Conservation (phyloP, 2,113 vertebrate species). For the Ursus arctos region DNA sequence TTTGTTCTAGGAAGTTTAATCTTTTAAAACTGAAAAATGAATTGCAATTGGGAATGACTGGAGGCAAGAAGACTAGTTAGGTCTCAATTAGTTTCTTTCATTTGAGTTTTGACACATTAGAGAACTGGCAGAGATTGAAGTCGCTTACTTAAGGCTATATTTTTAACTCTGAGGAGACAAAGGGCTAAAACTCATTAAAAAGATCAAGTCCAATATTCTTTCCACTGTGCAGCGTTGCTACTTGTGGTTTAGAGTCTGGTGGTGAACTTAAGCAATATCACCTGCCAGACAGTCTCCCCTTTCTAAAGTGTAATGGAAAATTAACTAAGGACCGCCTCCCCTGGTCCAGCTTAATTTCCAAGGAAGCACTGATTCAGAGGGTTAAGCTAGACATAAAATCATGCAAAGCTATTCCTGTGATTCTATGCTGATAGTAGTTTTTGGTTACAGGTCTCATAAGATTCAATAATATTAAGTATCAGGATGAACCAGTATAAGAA, state of each 20-base stretch:
- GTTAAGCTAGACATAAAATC: background rate
- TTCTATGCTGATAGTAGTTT: background rate
- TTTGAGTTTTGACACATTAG: background rate
- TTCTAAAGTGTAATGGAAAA: background rate
- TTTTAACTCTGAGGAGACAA: slow-evolving; percentile 46
- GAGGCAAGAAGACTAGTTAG: background rate
- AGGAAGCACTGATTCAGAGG: background rate
- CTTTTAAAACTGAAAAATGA: background rate
- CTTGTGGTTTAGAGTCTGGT: background rate
- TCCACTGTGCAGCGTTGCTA: background rate
- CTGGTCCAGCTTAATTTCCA: background rate
- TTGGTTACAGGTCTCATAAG: background rate
- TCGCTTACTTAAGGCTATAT: background rate
- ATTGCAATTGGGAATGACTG: background rate
- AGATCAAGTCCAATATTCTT: slow-evolving; percentile 26
- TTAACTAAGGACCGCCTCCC: background rate
- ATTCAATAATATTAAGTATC: background rate
- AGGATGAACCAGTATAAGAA: background rate
- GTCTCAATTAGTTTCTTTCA: background rate
- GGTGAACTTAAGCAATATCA: background rate
- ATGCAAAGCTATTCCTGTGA: background rate
- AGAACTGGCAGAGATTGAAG: background rate
- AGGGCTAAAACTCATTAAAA: background rate
- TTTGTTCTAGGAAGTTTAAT: background rate
- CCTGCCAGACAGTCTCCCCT: background rate